phyloP scores from a whole-genome alignment of 2,113 vertebrate genomes.

The Atherinomorus stipes region DNA sequence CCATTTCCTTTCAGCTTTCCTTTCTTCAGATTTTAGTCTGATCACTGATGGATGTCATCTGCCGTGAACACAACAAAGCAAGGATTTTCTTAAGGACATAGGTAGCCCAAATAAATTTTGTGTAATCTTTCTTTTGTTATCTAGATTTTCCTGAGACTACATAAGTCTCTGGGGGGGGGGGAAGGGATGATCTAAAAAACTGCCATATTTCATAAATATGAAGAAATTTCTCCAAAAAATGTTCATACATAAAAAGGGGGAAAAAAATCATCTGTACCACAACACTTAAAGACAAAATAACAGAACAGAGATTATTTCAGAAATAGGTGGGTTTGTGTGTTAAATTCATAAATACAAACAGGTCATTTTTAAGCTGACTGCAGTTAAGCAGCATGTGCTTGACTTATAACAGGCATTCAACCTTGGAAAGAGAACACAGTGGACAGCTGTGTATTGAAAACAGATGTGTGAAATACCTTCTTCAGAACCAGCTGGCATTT shows the following conservation, averaged over 20 bases:
- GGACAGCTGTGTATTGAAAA: conserved; percentile 72
- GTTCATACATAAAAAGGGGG: background rate
- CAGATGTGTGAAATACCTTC: conserved; percentile 76
- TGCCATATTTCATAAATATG: background rate
- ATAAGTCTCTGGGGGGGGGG: too few species aligned
- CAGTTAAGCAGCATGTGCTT: conserved; percentile 33
- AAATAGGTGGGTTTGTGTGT: conserved; percentile 1
- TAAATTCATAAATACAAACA: conserved; percentile 29
- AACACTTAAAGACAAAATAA: background rate
- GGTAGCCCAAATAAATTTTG: background rate
- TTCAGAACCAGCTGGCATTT: conserved; percentile 66
- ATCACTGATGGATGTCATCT: background rate
- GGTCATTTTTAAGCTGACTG: conserved; percentile 42
- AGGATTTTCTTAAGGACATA: background rate
- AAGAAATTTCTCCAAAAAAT: background rate
- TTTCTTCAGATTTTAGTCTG: background rate
- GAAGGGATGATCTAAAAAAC: too few species aligned
- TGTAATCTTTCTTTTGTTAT: background rate
- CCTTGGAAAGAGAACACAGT: conserved; percentile 66
- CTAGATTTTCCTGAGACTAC: background rate
- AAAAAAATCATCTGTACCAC: background rate
- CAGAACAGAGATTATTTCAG: too few species aligned
- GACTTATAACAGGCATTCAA: conserved; percentile 57
- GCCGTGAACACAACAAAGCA: background rate
- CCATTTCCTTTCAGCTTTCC: conserved; percentile 7